These are phyloP conservation scores for Tachina lurida DNA, from an alignment of 2,888 invertebrate species.

Conservation along the genomic window DNA sequence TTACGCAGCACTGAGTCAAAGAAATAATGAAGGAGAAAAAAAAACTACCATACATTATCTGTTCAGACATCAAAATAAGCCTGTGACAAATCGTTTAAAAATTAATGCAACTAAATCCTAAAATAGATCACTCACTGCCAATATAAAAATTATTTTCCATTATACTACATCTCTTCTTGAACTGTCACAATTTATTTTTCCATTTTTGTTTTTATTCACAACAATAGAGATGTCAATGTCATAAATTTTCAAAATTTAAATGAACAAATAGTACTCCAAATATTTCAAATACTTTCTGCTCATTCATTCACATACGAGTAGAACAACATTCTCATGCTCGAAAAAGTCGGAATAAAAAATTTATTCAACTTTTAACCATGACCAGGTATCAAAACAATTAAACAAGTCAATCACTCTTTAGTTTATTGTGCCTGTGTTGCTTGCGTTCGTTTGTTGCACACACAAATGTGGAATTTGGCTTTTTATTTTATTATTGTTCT, in stretches of 20 bases:
- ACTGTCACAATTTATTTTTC: constrained; percentile 46
- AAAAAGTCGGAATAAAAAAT: constrained; percentile 33
- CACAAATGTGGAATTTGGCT: constrained; percentile 42
- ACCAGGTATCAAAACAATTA: constrained; percentile 74
- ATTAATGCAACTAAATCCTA: constrained; percentile 26
- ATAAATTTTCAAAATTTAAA: constrained; percentile 44
- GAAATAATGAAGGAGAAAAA: background rate
- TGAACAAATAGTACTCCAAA: constrained; percentile 41
- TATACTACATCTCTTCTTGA: constrained; percentile 30
- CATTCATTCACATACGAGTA: constrained; percentile 38
- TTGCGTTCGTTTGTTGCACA: constrained; percentile 5
- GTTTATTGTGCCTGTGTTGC: constrained; percentile 20
- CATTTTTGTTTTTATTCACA: constrained; percentile 13
- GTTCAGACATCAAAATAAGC: constrained; percentile 3
- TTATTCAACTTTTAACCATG: constrained; percentile 71
- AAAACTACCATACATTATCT: background rate
- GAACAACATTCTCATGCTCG: background rate
- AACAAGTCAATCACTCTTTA: constrained; percentile 70
- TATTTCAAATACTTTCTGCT: constrained; percentile 50
- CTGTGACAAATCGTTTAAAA: constrained; percentile 41
- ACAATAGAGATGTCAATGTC: constrained; percentile 53
- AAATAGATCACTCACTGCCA: constrained; percentile 33
- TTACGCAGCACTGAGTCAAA: background rate
- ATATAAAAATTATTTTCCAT: background rate
- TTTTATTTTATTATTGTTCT: constrained; percentile 35